Percentiles rank a stretch among this genome's conserved stretches.
These are phyloP conservation scores for Gymnocephalus cernua DNA, from an alignment of 2,113 vertebrate species.

Conservation along the genomic window DNA sequence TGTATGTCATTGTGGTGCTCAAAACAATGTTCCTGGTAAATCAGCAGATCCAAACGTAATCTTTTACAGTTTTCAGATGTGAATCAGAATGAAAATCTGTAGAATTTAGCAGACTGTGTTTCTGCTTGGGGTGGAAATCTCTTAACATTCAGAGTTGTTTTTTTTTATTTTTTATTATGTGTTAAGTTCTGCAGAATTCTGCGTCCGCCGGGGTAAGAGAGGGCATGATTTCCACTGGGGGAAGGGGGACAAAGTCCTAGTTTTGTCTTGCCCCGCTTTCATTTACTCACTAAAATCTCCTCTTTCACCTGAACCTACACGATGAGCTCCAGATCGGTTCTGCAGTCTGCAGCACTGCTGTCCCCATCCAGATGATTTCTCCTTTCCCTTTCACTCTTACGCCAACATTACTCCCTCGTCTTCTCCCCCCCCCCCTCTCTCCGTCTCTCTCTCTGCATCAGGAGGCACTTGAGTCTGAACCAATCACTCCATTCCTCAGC, in stretches of 20 bases:
- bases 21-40: neutral
- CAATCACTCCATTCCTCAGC: conserved; percentile 36
- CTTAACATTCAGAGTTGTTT: too few species aligned
- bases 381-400: neutral
- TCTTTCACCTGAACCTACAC: neutral
- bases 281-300: neutral
- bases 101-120: too few species aligned
- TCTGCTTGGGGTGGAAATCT: too few species aligned
- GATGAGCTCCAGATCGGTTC: conserved; percentile 9
- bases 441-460: conserved; percentile 7
- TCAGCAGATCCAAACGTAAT: too few species aligned
- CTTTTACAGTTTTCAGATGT: too few species aligned
- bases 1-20: neutral
- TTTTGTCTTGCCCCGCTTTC: neutral
- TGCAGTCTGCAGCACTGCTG: neutral
- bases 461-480: conserved; percentile 9
- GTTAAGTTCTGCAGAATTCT: too few species aligned
- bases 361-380: neutral
- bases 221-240: neutral
- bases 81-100: too few species aligned
- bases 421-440: neutral
- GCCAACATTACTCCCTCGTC: neutral
- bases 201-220: neutral
- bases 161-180: too few species aligned
- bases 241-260: too few species aligned